Conservation (phyloP, 2,888 invertebrate genomes). For the Catocala fraxini region DNA sequence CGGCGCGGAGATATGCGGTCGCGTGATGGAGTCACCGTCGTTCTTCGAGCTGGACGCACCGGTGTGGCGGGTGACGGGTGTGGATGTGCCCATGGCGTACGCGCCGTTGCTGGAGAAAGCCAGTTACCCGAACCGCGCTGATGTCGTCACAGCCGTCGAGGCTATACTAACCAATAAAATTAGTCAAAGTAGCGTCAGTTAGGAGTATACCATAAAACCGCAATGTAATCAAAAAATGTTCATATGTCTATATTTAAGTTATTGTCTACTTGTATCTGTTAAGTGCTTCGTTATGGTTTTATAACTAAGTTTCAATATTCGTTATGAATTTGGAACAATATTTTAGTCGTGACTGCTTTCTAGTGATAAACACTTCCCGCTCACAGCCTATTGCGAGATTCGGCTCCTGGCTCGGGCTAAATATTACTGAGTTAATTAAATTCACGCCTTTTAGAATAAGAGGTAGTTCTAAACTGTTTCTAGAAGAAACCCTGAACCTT, state of each 20-base stretch:
- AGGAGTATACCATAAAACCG: constrained; percentile 54
- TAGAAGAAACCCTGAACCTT: too few species aligned
- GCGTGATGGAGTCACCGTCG: constrained; percentile 96
- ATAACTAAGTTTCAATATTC: too few species aligned
- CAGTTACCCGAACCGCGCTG: constrained; percentile 79
- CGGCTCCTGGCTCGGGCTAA: too few species aligned
- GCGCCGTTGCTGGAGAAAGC: constrained; percentile 93
- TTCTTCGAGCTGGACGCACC: constrained; percentile 99
- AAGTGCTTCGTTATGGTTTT: constrained; percentile 23
- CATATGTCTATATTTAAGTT: constrained; percentile 65
- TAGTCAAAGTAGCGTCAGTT: constrained; percentile 54
- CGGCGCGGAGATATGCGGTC: constrained; percentile 98
- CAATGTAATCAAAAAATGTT: constrained; percentile 18
- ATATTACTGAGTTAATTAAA: too few species aligned
- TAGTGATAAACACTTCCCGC: too few species aligned
- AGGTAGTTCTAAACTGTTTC: too few species aligned
- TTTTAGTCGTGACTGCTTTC: too few species aligned
- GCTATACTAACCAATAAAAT: constrained; percentile 91
- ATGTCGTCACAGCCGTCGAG: constrained; percentile 93
- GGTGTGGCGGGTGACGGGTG: constrained; percentile 95
- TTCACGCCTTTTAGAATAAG: too few species aligned
- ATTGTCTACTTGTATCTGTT: constrained; percentile 33
- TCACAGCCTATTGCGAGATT: too few species aligned
- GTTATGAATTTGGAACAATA: too few species aligned
- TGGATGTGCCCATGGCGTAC: constrained; percentile 99